Evolutionary conservation across 64 coral and sea anemone species (phyloP).

Genomic region (Stichodactyla mertensii): DNA sequence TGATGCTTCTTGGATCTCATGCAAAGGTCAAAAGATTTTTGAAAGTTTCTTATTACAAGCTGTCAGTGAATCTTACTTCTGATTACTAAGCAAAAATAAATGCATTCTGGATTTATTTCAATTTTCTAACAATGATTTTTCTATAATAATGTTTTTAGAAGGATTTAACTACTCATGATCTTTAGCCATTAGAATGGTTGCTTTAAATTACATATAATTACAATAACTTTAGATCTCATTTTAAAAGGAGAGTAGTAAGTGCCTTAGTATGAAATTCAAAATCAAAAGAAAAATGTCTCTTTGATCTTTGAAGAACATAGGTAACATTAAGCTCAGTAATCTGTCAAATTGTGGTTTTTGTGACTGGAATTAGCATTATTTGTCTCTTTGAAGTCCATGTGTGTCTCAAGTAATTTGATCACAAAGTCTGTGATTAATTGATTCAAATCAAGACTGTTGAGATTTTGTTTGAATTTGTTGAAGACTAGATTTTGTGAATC

Average conservation of each 20-base stretch:
- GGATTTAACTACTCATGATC: background rate
- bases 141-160: background rate
- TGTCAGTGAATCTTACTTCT: background rate
- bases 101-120: background rate
- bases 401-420: background rate
- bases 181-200: no score
- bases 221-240: no score
- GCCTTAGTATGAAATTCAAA: background rate
- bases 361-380: background rate
- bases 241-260: background rate
- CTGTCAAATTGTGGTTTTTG: conserved; percentile 5
- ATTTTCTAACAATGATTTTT: background rate
- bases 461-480: background rate
- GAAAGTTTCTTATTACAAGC: background rate
- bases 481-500: background rate
- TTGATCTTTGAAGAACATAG: conserved; percentile 1
- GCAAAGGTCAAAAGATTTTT: no score
- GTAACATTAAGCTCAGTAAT: background rate
- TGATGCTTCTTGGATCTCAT: no score
- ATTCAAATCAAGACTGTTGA: background rate
- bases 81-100: background rate
- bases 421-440: background rate
- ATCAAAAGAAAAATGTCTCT: background rate
- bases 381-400: conserved; percentile 1
- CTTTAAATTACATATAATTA: no score